A percentile compares a stretch with the other conserved stretches of the same genome.
Evolutionary conservation across 2,113 vertebrate species (phyloP).

Genomic region (Harpagus bidentatus): DNA sequence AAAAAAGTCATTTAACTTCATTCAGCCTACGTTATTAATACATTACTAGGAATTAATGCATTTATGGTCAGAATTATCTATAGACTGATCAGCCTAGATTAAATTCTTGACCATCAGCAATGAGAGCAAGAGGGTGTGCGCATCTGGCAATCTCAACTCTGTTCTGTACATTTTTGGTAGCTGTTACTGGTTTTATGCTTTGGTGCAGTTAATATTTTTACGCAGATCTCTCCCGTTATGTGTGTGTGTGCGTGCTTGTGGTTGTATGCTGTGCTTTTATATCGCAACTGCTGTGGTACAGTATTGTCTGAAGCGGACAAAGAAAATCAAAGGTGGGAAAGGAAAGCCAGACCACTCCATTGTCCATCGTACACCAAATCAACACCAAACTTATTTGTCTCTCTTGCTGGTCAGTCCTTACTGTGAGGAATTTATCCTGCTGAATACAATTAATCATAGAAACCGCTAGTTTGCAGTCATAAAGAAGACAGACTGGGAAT

Average conservation of each 20-base stretch:
- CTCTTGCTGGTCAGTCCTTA: neutral
- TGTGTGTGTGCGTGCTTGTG: fast-evolving
- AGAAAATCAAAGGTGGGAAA: neutral
- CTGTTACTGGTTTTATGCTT: neutral
- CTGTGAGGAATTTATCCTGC: neutral
- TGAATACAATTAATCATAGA: neutral
- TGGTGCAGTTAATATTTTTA: neutral
- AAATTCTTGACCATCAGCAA: neutral
- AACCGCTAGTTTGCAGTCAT: fast-evolving
- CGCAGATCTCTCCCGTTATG: fast-evolving
- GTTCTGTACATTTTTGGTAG: neutral
- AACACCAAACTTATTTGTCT: no score
- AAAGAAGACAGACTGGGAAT: neutral
- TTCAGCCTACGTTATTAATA: neutral
- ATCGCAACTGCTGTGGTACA: fast-evolving
- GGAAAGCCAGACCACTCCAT: neutral
- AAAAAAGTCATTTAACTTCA: neutral
- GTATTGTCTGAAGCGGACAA: neutral
- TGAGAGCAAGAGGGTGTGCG: neutral
- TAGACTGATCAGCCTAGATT: neutral
- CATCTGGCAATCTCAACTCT: neutral
- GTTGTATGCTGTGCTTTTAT: fast-evolving
- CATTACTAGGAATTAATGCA: neutral
- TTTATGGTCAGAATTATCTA: neutral
- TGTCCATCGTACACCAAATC: neutral